Evolutionary conservation across 2,888 invertebrate genomes (phyloP), one percentile per base, ranked within the genome.

Genomic region (Lithodes maja): DNA sequence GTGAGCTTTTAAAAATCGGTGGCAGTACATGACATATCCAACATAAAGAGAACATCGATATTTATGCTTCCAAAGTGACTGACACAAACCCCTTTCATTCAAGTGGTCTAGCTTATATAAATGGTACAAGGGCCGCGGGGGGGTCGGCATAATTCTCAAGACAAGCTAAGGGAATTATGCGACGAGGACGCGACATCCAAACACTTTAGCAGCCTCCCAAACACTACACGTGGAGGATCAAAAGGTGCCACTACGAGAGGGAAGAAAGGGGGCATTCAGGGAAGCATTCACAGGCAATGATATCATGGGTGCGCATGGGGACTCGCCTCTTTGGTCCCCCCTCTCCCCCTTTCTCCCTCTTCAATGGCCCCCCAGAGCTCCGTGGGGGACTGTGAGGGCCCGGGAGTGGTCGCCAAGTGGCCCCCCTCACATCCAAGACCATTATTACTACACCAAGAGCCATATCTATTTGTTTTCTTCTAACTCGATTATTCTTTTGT

Each of bases 231-330:
- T 87, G 87, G 87, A 68, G 83, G 83, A 87, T 87, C 87, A 87
- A 87, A 33, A 87, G 87, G 87, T 87, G 87, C 87, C 87, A 87
- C 87, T 87, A 69, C 83, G 55, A 87, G 86, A 75, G 78, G 87
- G 61, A 87, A 71, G 69, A 33, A 33, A 87, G 79, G 87, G 83
- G 83, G 83, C 87, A 87, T 87, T 87, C 87, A 87, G 33, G 53
- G 55, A 17, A 78, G 83, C 77, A 87, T 87, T 87, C 87, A 87
- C 83, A 54, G 83, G 83, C 87, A 87, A 87, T 87, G 87, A 87
- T 87, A 87, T 87, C 87, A 87, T 87, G 87, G 87, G 87, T 87
- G 83, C 83, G 87, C 87, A 87, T 87, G 83, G 87, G 87, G 87
- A 87, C 83, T 74, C 54, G 83, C 78, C 75, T 75, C 49, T 87